phyloP scores from a whole-genome alignment of 2,888 invertebrate species.

The Brachyptera putata region DNA sequence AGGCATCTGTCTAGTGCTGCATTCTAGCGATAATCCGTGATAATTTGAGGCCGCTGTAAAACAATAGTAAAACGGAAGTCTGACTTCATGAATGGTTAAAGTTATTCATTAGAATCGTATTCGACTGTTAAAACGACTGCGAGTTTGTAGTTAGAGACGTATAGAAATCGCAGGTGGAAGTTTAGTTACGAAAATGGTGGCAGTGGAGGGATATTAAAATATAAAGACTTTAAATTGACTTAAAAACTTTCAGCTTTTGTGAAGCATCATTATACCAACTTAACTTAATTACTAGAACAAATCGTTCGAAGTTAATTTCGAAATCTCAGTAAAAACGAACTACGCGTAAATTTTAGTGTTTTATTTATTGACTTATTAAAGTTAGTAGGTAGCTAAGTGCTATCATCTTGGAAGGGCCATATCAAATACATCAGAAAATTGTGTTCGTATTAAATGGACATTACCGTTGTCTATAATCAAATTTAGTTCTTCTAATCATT shows the following conservation, averaged over 20 bases:
- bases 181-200: not conserved
- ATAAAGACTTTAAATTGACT: too few relatives aligned
- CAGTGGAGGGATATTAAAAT: too few relatives aligned
- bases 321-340: not conserved
- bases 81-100: slow-evolving; percentile 8
- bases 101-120: slow-evolving; percentile 1
- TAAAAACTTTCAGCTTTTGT: too few relatives aligned
- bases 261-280: too few relatives aligned
- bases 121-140: not conserved
- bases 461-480: too few relatives aligned
- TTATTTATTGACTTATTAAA: too few relatives aligned
- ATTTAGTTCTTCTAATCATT: too few relatives aligned
- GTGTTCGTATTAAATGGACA: too few relatives aligned
- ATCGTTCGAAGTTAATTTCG: not conserved
- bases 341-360: not conserved
- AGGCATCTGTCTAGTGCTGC: not conserved
- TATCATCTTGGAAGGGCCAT: too few relatives aligned
- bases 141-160: not conserved
- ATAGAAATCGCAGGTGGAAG: not conserved
- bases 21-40: not conserved
- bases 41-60: not conserved
- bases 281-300: slow-evolving; percentile 7
- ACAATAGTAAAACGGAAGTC: not conserved
- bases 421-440: too few relatives aligned
- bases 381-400: too few relatives aligned